Percentiles rank a stretch among this genome's conserved stretches.
Conservation (phyloP, 2,113 vertebrate genomes). For the Rhinolophus ferrumequinum region DNA sequence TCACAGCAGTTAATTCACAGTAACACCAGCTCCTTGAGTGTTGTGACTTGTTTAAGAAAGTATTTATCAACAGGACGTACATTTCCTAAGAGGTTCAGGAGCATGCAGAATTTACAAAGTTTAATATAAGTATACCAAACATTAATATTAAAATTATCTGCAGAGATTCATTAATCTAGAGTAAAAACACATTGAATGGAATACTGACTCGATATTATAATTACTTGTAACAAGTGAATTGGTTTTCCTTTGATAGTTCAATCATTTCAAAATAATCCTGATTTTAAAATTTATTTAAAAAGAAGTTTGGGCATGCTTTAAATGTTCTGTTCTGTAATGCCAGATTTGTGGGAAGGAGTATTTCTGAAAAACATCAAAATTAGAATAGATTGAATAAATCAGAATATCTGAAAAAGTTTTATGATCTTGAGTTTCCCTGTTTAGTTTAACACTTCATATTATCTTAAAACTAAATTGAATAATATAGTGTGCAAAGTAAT, state of each 20-base stretch:
- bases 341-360: neutral
- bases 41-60: neutral
- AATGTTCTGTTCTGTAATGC: neutral
- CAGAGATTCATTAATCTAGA: neutral
- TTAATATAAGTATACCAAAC: neutral
- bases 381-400: neutral
- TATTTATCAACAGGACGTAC: neutral
- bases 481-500: neutral
- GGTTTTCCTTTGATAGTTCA: neutral
- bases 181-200: neutral
- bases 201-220: neutral
- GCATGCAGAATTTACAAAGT: neutral
- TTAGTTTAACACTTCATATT: neutral
- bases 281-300: slow-evolving; percentile 5
- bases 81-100: neutral
- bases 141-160: neutral
- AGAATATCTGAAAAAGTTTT: slow-evolving; percentile 9
- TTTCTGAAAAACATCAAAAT: neutral
- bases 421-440: neutral
- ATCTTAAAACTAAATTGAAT: neutral
- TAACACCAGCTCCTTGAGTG: neutral
- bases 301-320: neutral
- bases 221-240: neutral
- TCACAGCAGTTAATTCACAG: neutral
- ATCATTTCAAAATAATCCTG: slow-evolving; percentile 30